Evolutionary conservation across 2,797 vertebrate species (phyloP).

Genomic region (Graptemys geographica): DNA sequence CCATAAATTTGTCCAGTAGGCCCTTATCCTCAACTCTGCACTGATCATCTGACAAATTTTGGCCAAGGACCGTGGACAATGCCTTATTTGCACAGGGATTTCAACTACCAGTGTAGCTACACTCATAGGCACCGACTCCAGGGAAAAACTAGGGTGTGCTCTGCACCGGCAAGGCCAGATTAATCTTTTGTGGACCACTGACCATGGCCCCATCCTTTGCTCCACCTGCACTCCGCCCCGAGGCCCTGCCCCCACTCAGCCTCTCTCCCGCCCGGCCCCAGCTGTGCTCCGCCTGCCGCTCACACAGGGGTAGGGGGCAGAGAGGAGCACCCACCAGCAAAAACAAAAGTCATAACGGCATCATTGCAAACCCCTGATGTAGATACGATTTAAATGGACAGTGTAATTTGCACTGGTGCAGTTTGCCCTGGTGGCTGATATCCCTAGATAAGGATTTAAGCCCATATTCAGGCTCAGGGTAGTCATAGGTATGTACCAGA

Average conservation of each 20-base stretch:
- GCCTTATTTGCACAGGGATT: constrained; percentile 29
- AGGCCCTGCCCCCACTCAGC: too few relatives aligned
- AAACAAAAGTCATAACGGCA: background rate
- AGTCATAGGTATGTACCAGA: background rate
- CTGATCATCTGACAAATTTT: constrained; percentile 39
- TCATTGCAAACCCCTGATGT: background rate
- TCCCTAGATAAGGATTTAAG: background rate
- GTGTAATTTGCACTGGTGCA: background rate
- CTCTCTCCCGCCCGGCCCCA: too few relatives aligned
- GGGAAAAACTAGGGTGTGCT: too few relatives aligned
- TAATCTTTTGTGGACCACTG: too few relatives aligned
- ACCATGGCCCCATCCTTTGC: too few relatives aligned
- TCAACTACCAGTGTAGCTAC: constrained; percentile 61
- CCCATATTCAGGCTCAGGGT: background rate
- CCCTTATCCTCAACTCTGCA: background rate
- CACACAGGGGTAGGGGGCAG: too few relatives aligned
- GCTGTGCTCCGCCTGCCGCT: too few relatives aligned
- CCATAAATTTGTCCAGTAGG: background rate
- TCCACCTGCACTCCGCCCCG: too few relatives aligned
- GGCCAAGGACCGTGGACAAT: background rate
- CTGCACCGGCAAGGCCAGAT: too few relatives aligned
- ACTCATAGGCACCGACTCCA: background rate
- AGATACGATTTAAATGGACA: background rate
- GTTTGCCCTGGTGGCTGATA: background rate
- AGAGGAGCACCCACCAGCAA: too few relatives aligned